Evolutionary conservation across 1,140 invertebrate species (phyloP).

Genomic region (Triops longicaudatus): DNA sequence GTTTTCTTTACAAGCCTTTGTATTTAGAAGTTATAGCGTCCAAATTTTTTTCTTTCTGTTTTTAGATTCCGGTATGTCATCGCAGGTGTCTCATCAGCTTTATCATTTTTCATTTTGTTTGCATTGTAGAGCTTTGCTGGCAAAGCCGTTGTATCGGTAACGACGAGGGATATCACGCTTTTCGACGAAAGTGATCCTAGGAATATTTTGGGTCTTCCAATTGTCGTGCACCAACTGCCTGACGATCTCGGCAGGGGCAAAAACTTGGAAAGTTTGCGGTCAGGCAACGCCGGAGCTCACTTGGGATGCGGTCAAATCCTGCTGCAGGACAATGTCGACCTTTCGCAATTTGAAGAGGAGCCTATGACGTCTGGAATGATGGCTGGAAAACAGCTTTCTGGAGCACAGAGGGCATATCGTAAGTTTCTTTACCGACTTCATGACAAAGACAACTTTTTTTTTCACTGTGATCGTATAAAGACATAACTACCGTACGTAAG

Average conservation of each 20-base stretch:
- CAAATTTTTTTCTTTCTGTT: too few species aligned
- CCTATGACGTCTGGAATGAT: background rate
- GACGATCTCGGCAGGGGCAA: conserved; percentile 48
- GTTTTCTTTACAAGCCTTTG: background rate
- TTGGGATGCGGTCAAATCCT: conserved; percentile 46
- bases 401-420: background rate
- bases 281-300: conserved; percentile 47
- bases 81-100: background rate
- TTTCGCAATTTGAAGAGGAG: conserved; percentile 9
- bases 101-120: background rate
- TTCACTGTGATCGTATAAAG: too few species aligned
- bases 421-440: too few species aligned
- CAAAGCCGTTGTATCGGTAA: background rate
- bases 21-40: too few species aligned
- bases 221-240: conserved; percentile 42
- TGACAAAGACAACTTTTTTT: too few species aligned
- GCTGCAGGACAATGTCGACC: background rate
- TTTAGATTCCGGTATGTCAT: too few species aligned
- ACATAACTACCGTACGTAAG: too few species aligned
- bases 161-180: background rate
- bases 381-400: background rate
- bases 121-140: background rate
- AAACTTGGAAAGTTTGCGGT: conserved; percentile 41
- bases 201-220: conserved; percentile 44
- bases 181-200: background rate